Evolutionary conservation across 2,888 invertebrate species (phyloP), one percentile per base, ranked within the genome.

Genomic region (Epinotia brunnichana): DNA sequence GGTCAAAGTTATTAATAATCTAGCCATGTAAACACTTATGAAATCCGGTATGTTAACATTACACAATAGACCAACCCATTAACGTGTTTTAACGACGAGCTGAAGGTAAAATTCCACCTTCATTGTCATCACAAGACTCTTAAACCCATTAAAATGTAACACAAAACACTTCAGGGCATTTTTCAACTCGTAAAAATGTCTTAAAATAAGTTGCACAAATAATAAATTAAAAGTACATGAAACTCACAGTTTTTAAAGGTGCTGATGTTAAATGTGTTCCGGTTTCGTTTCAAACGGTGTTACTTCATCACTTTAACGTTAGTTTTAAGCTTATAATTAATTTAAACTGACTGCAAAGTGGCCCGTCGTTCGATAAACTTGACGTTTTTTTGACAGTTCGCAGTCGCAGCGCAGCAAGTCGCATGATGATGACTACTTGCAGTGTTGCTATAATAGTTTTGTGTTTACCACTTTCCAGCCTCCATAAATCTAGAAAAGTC

Each of bases 261-360:
- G 63, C 17, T 29, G 68, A 62, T 63, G 69, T 73, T 69, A 41
- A 69, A 57, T 73, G 17, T 53, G 48, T 61, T 56, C 61, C 48
- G 21, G 39, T 51, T 39, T 62, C 53, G 68, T 41, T 73, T 51
- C 24, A 17, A 62, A 11, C 44, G 73, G 51, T 53, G 73, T 73
- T 63, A 73, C 69, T 73, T 69, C 73, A 73, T 73, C 19, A 73
- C 73, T 69, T 69, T 39, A 48, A 29, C 19, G 17, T 68, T 73
- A 69, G 57, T 73, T 69, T 73, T 73, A 48, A 73, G 63, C 69
- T 73, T 69, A 73, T 63, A 69, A 73, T 73, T 73, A 73, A 69
- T 73, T 73, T 69, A 73, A 73, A 63, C 73, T 24, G 57, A 24
- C 69, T 69, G 63, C 29, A 63, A 73, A 63, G 41, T 63, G 51